Conservation (phyloP, 2,888 invertebrate species). For the Gymnoscelis rufifasciata region DNA sequence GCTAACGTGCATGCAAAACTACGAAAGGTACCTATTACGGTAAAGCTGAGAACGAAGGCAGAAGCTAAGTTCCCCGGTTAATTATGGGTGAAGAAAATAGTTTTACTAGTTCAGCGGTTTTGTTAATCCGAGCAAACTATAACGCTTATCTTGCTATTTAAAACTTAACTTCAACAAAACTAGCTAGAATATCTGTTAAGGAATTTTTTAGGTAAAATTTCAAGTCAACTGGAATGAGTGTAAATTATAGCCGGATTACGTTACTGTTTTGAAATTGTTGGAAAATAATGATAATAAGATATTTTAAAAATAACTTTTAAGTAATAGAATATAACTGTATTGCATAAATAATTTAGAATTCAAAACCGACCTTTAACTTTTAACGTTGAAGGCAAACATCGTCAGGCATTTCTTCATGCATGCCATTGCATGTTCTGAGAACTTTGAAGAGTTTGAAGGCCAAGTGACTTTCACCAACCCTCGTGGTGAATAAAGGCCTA, state of each 20-base stretch:
- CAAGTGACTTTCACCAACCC: too few relatives aligned
- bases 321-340: too few relatives aligned
- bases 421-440: too few relatives aligned
- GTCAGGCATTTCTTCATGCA: too few relatives aligned
- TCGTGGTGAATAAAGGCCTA: too few relatives aligned
- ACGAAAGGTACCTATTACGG: not conserved
- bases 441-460: too few relatives aligned
- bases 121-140: constrained; percentile 7
- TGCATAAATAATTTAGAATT: too few relatives aligned
- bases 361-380: too few relatives aligned
- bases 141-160: constrained; percentile 23
- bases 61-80: not conserved
- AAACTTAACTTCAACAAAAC: constrained; percentile 21
- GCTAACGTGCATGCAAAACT: not conserved
- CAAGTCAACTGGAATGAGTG: constrained; percentile 22
- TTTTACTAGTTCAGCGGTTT: constrained; percentile 10
- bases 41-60: not conserved
- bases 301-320: too few relatives aligned
- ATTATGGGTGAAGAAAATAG: constrained; percentile 5
- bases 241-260: constrained; percentile 22
- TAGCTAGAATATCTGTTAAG: constrained; percentile 24
- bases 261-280: constrained; percentile 4
- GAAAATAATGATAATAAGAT: not conserved
- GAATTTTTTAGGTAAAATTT: constrained; percentile 29
- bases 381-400: too few relatives aligned